Base-by-base conservation (phyloP, 2,113 vertebrate species). In the Oreochromis aureus region DNA sequence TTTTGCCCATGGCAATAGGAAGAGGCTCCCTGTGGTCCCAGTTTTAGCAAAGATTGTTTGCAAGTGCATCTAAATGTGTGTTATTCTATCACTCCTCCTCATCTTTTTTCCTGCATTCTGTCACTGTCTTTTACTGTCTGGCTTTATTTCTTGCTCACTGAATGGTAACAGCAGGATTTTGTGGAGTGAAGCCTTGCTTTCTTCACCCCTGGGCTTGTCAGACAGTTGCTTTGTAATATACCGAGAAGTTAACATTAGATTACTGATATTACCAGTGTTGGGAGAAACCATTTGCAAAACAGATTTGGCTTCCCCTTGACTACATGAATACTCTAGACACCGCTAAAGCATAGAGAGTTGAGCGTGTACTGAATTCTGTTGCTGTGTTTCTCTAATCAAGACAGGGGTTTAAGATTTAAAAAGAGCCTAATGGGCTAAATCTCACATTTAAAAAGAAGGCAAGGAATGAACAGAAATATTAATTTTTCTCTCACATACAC, bases 401-500 rank as follows among this genome's bases (percentile, higher is more conserved):
- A 18, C 53, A 13, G 15, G 54, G 55, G 61, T 84, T 80, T 54
- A 15, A 19, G n/a, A 71, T 24, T 86, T 15, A 27, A 22, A 22
- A 85, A 79, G 82, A 18, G 7, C 82, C 66, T 36, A 13, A 53
- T 86, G 81, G 81, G 89, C 89, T 86, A 87, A 83, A 86, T 63
- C 16, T 82, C 11, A 86, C 89, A 89, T 89, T 91, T 56, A 92
- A 51, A 30, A 13, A 78, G 83, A 87, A 87, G 51, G 59, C 78
- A 88, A 44, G 63, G 41, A 80, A 76, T 53, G 16, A 85, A 87
- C 19, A 88, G 59, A 92, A 95, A 88, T 89, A 90, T 92, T 5
- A 86, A 79, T 88, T 16, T 73, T 7, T 87, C 15, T 15, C 46
- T 39, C 61, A 6, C 66, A 34, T 30, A 39, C 54, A 66, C 69